Evolutionary conservation across 2,113 vertebrate genomes (phyloP), one percentile per base, ranked within the genome.

Genomic region (Myiagra hebetior): DNA sequence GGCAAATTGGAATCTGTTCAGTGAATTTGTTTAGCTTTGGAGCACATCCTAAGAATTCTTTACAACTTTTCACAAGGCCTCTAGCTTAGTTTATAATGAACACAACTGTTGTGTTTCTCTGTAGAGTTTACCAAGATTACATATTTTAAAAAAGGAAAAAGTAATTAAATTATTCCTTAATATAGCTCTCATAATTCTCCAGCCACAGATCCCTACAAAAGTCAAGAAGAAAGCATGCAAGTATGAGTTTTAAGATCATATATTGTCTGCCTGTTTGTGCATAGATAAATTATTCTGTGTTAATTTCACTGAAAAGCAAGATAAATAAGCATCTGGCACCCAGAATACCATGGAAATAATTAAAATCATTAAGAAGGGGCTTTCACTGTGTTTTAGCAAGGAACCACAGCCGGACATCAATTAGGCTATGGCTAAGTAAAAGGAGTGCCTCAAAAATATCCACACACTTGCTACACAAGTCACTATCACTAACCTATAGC

Each of bases 261-360:
- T 39, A 18, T 64, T 56, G 24, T 49, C 17, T n/a, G 1, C 23
- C 20, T 52, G 5, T 23, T 73, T 2, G 0, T n/a, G 4, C 15
- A 11, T 24, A 65, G 16, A 21, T 62, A 23, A 75, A 46, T 67
- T 74, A 20, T 6, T n/a, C 11, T 22, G 13, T 12, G 35, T 30
- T 69, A 33, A 49, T 75, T 74, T 67, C n/a, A 63, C 8, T 41
- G 16, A 49, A 91, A 78, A 78, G 6, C 8, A 57, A 69, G 33
- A 64, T 8, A 50, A 63, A 44, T 19, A 42, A 37, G 6, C n/a
- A 31, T 6, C 15, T 76, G 23, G 56, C 9, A 35, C 16, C 3
- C 5, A 1, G 21, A 87, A 31, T 21, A 35, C 15, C 13, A 46
- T 6, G 6, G 7, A 10, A 44, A 20, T 24, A 10, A 52, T 73